Evolutionary conservation across 2,797 vertebrate genomes (phyloP), one percentile per base, ranked within the genome.

Genomic region (Gobionotothen gibberifrons): DNA sequence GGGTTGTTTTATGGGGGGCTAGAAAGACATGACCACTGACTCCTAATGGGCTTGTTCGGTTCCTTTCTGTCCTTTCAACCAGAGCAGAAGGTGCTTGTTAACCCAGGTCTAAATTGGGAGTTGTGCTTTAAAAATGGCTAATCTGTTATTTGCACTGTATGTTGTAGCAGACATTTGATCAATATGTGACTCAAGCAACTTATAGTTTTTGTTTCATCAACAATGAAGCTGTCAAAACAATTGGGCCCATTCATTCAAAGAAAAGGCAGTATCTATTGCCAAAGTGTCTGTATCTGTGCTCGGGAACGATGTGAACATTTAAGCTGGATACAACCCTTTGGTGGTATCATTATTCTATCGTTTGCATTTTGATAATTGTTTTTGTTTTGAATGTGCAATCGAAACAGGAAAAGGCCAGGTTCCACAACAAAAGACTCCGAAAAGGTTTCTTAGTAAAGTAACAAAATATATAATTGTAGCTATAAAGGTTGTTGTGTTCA

Each of bases 1-100:
- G 49, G 21, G 12, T n/a, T 14, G 36, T 58, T 40, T 26, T 42
- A 39, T 16, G 19, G 32, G 36, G 47, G 13, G 19, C 43, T 22
- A 64, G 55, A 10, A 77, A 49, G 52, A 68, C 49, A 72, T 1
- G 51, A 22, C 26, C 10, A 48, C 48, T 17, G 21, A 43, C 7
- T 64, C 21, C 40, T 54, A 21, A 54, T 36, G 42, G 6, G 21
- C 51, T 40, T 0, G 2, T 51, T 46, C 17, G 14, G 16, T 60
- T 44, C 29, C 19, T 58, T 19, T 32, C 9, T 61, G 36, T 42
- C 7, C 9, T 21, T 36, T 21, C 15, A 17, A 32, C 3, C 36
- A 26, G 43, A 65, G 46, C 5, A 51, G 29, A 44, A 22, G 9
- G 9, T 9, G 9, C 39, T 46, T 56, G 9, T 16, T n/a, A 69